A percentile compares a stretch with the other conserved stretches of the same genome.
Conservation (phyloP, 2,797 vertebrate species). For the Micrastur ruficollis region DNA sequence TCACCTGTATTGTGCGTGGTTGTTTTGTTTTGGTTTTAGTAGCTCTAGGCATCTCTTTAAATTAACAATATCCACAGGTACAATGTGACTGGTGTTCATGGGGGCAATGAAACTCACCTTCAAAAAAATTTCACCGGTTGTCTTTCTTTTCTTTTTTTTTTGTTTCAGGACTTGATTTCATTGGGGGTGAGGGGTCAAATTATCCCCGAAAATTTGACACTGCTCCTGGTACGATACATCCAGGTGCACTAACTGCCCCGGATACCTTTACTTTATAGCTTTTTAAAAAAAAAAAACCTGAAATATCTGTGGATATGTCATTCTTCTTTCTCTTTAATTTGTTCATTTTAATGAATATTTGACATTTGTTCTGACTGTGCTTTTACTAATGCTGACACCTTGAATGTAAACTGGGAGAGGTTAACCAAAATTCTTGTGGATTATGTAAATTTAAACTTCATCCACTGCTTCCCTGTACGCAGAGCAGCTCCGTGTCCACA, state of each 20-base stretch:
- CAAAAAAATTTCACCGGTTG: conserved; percentile 70
- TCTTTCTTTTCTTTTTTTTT: conserved; percentile 69
- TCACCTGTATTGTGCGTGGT: background rate
- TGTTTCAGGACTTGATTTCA: conserved; percentile 91
- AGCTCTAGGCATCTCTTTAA: background rate
- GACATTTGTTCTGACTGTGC: conserved; percentile 30
- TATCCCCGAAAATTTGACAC: conserved; percentile 94
- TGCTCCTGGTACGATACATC: conserved; percentile 88
- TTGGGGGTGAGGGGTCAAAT: conserved; percentile 90
- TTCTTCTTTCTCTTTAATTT: conserved; percentile 49
- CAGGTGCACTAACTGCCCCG: conserved; percentile 78
- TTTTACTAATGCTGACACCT: conserved; percentile 58
- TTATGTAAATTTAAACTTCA: background rate
- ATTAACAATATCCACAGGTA: conserved; percentile 74
- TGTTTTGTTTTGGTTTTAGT: background rate
- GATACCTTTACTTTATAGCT: conserved; percentile 66
- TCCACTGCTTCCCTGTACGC: background rate
- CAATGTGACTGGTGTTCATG: background rate
- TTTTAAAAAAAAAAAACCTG: background rate
- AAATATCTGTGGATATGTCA: conserved; percentile 79
- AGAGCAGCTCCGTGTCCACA: background rate
- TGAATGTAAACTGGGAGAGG: background rate
- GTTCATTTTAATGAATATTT: conserved; percentile 36
- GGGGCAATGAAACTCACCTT: conserved; percentile 17
- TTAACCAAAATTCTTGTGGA: background rate